phyloP scores from a whole-genome alignment of 2,797 vertebrate species.

The Coregonus ussuriensis region DNA sequence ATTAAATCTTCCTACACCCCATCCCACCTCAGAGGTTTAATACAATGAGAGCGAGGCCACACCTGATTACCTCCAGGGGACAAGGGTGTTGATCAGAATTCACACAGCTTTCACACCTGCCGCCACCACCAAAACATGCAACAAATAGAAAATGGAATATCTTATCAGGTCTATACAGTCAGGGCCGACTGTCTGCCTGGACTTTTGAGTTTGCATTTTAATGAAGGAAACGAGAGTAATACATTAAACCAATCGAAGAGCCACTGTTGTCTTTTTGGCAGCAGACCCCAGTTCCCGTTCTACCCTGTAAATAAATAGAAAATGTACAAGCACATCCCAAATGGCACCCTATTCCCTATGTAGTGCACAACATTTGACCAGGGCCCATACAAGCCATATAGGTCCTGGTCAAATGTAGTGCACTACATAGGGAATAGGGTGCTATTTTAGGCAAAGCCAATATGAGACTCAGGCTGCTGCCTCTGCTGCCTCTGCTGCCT shows the following conservation, averaged over 20 bases:
- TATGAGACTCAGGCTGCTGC: neutral
- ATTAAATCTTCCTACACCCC: no score
- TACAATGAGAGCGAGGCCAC: conserved; percentile 10
- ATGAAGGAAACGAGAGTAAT: conserved; percentile 45
- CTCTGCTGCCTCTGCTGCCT: neutral
- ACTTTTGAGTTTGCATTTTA: conserved; percentile 55
- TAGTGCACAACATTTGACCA: neutral
- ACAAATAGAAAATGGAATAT: conserved; percentile 51
- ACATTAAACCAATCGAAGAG: conserved; percentile 36
- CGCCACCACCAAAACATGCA: conserved; percentile 28
- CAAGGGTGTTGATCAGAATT: conserved; percentile 37
- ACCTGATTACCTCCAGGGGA: conserved; percentile 36
- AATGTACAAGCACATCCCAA: no score
- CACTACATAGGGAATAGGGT: neutral
- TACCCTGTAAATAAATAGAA: neutral
- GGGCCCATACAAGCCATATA: neutral
- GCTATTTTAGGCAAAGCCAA: neutral
- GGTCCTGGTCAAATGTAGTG: neutral
- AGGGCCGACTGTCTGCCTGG: conserved; percentile 27
- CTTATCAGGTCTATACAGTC: conserved; percentile 60
- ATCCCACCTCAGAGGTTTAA: no score
- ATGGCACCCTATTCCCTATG: neutral
- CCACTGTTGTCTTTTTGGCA: conserved; percentile 33
- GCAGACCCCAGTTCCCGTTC: neutral
- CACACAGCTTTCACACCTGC: conserved; percentile 26